phyloP scores from a whole-genome alignment of 2,888 invertebrate species.

The Nycteola revayana region DNA sequence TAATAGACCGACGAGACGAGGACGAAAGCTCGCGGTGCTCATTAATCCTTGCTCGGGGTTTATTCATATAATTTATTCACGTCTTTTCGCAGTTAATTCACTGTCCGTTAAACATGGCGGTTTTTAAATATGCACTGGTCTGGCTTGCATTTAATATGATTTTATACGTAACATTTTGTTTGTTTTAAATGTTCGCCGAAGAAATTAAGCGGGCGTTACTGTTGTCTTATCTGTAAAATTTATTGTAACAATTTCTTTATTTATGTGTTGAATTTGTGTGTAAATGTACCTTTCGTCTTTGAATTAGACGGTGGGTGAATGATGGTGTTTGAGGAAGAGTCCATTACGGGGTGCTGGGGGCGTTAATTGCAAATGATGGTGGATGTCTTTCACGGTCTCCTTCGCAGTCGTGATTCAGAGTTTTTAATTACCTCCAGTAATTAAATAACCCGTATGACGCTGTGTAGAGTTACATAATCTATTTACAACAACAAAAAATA shows the following conservation, averaged over 20 bases:
- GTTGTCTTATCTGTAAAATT: too few relatives aligned
- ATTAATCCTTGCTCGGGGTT: slow-evolving; percentile 63
- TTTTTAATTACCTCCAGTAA: too few relatives aligned
- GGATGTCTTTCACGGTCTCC: not conserved
- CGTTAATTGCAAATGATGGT: not conserved
- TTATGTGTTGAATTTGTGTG: not conserved
- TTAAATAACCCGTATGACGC: too few relatives aligned
- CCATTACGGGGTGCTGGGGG: not conserved
- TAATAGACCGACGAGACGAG: slow-evolving; percentile 37
- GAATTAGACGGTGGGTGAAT: not conserved
- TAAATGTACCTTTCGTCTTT: not conserved
- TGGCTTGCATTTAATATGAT: too few relatives aligned
- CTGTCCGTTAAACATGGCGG: slow-evolving; percentile 54
- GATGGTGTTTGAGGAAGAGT: not conserved
- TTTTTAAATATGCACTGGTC: too few relatives aligned
- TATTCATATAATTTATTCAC: slow-evolving; percentile 68
- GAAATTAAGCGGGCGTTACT: too few relatives aligned
- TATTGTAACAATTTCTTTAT: too few relatives aligned
- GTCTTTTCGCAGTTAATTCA: slow-evolving; percentile 63
- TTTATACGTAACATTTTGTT: too few relatives aligned
- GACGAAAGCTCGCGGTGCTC: slow-evolving; percentile 46
- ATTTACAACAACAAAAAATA: too few relatives aligned
- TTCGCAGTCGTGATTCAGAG: not conserved
- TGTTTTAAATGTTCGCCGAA: too few relatives aligned
- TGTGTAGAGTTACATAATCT: too few relatives aligned